Evolutionary conservation across 2,888 invertebrate species (phyloP), one percentile per base, ranked within the genome.

Genomic region (Scaptodrosophila latifasciaeformis): DNA sequence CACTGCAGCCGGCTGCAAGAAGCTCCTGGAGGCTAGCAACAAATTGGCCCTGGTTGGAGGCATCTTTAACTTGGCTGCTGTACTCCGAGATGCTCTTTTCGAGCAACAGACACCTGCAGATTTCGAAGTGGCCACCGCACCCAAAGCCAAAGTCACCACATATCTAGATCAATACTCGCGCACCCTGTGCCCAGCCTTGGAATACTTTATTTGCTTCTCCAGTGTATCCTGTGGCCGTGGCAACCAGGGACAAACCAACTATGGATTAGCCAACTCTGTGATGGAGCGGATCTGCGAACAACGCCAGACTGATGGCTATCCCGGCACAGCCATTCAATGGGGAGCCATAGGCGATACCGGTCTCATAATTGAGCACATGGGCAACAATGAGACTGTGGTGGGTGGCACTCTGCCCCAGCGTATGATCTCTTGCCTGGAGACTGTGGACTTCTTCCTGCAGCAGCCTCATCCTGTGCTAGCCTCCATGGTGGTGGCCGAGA

Each of bases 321-420:
- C 97, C 19, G 98, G 90, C 19, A 82, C 92, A 42, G 97, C 98
- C 30, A 95, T 99, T 74, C 99, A 99, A 87, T 99, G 99, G 99
- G 99, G 99, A 68, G 99, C 98, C 53, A 95, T 99, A 77, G 99
- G 97, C 49, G 99, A 99, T 86, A 97, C 97, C 27, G 99, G 99
- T 39, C 90, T 99, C 47, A 90, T 99, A 57, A 88, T 95, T 76
- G 96, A 97, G 78, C 93, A 92, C 39, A 92, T 97, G 92, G 94
- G 96, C 45, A 92, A 90, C 68, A 97, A 96, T 86, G 95, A 96
- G 35, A 92, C 93, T 0, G 95, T 95, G 72, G 92, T 99, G 62
- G 96, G 97, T 49, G 99, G 99, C 62, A 99, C 99, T 6, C 86
- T 97, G 66, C 99, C 99, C 2, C 99, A 99, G 87, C 91, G 96